A percentile compares a stretch with the other conserved stretches of the same genome.
Conservation (phyloP, 2,797 vertebrate genomes). For the Artibeus jamaicensis region DNA sequence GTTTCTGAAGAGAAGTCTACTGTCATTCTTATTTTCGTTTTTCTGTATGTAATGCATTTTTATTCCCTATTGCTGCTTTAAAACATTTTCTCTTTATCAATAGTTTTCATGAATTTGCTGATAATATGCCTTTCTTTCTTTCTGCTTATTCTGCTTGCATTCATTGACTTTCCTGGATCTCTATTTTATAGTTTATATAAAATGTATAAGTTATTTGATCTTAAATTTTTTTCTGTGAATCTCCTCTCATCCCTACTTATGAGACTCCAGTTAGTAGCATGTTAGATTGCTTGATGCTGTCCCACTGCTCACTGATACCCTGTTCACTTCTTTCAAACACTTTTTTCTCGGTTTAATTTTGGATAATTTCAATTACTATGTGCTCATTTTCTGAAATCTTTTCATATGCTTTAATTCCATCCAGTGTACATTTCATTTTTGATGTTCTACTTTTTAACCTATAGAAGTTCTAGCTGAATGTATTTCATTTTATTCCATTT, state of each 20-base stretch:
- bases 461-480: background rate
- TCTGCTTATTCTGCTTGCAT: background rate
- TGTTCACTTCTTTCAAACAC: background rate
- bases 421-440: background rate
- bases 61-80: background rate
- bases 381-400: background rate
- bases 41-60: background rate
- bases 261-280: background rate
- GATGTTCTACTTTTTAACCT: background rate
- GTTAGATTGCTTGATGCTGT: background rate
- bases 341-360: background rate
- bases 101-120: background rate
- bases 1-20: background rate
- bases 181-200: background rate
- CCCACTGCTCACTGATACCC: background rate
- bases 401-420: background rate
- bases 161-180: background rate
- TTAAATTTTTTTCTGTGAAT: no score
- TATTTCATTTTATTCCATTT: background rate
- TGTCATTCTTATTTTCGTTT: background rate
- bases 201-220: background rate
- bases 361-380: background rate
- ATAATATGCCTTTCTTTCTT: background rate
- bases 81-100: background rate
- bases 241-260: background rate